phyloP scores from a whole-genome alignment of 2,113 vertebrate species.

The Lepus europaeus region DNA sequence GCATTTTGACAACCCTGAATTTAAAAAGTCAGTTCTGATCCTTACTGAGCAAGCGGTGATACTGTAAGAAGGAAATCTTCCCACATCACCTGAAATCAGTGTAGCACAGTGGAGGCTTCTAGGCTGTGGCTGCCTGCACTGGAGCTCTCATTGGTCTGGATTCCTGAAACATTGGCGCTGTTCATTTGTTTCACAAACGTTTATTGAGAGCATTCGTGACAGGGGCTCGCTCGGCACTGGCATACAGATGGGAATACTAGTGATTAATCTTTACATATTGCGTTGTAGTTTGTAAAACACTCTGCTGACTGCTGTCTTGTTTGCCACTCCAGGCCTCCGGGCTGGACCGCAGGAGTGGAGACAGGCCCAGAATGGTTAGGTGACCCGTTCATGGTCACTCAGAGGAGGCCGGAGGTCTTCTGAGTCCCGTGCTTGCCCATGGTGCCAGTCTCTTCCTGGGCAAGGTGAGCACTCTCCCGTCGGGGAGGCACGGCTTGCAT shows the following conservation, averaged over 20 bases:
- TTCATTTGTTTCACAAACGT: conserved; percentile 44
- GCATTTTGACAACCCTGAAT: neutral
- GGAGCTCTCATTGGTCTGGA: neutral
- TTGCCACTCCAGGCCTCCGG: neutral
- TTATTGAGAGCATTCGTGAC: neutral
- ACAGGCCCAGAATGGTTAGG: neutral
- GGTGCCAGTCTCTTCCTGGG: neutral
- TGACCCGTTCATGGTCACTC: neutral
- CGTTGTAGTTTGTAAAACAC: neutral
- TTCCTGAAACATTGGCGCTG: neutral
- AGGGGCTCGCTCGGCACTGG: neutral
- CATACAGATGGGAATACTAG: neutral
- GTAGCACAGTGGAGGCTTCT: neutral
- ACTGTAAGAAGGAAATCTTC: conserved; percentile 5
- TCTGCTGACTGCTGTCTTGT: neutral
- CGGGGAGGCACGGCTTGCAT: neutral
- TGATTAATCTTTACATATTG: neutral
- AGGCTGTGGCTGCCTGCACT: neutral
- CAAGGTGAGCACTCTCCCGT: neutral
- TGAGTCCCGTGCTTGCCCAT: neutral
- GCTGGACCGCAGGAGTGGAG: neutral
- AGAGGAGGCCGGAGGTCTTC: neutral
- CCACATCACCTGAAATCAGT: neutral
- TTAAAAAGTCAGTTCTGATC: conserved; percentile 38
- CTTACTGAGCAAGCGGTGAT: neutral